Evolutionary conservation across 2,888 invertebrate genomes (phyloP).

Genomic region (Ypsolopha scabrella): DNA sequence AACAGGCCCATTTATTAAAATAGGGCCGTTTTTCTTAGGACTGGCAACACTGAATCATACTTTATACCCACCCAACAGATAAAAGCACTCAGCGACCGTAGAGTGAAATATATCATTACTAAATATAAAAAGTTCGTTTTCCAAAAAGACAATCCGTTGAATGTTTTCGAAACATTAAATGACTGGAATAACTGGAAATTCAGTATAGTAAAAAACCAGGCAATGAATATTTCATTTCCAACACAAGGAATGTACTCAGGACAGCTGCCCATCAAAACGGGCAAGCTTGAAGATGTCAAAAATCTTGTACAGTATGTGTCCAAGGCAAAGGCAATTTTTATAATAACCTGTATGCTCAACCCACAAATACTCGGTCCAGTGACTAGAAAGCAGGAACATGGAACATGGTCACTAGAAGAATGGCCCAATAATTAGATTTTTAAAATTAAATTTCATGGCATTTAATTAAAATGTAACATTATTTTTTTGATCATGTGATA

Average conservation of each 20-base stretch:
- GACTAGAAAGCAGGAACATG: conserved; percentile 2
- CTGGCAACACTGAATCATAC: too few relatives aligned
- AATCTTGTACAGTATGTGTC: too few relatives aligned
- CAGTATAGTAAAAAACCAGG: conserved; percentile 1
- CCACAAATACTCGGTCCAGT: not conserved
- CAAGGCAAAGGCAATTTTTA: too few relatives aligned
- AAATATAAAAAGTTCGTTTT: too few relatives aligned
- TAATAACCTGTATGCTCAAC: too few relatives aligned
- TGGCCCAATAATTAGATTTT: conserved; percentile 1
- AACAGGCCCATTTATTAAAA: too few relatives aligned
- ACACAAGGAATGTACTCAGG: conserved; percentile 3
- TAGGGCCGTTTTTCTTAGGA: too few relatives aligned
- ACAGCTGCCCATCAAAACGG: conserved; percentile 2
- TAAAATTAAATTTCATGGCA: not conserved
- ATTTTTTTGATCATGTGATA: conserved; percentile 6
- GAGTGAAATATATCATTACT: conserved; percentile 1
- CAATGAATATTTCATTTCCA: conserved; percentile 2
- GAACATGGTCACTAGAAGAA: conserved; percentile 1
- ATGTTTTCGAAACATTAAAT: conserved; percentile 3
- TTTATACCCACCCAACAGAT: conserved; percentile 2
- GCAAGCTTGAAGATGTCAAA: not conserved
- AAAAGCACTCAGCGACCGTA: conserved; percentile 1
- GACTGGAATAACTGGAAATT: conserved; percentile 1
- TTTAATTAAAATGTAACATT: conserved; percentile 1
- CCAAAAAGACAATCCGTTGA: too few relatives aligned